These are phyloP conservation scores for Macrosoma leucophasiata DNA, from an alignment of 2,888 invertebrate genomes.

Conservation along the genomic window DNA sequence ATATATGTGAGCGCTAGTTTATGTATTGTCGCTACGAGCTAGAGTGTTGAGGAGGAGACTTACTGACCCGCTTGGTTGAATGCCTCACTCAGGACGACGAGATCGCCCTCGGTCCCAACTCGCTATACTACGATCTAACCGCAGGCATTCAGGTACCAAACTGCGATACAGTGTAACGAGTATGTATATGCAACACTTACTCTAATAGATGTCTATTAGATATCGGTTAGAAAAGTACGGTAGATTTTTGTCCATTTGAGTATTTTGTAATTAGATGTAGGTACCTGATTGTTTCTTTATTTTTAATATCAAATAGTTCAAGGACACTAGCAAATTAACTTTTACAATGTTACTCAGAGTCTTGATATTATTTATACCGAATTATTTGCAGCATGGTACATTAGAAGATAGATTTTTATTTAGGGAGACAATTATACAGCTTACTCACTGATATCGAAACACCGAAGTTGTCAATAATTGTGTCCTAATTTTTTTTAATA, in stretches of 20 bases:
- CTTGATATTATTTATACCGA: too few species aligned
- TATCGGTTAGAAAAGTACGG: conserved; percentile 10
- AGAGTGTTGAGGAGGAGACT: conserved; percentile 63
- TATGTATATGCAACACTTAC: conserved; percentile 16
- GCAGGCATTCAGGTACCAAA: conserved; percentile 74
- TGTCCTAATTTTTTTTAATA: too few species aligned
- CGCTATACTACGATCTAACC: conserved; percentile 74
- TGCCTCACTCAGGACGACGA: conserved; percentile 74
- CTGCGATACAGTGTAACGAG: conserved; percentile 25
- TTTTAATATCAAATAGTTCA: conserved; percentile 22
- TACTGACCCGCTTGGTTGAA: conserved; percentile 72
- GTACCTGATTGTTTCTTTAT: conserved; percentile 61
- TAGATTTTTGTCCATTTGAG: conserved; percentile 7
- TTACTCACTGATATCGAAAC: too few species aligned
- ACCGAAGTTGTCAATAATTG: too few species aligned
- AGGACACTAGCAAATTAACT: conserved; percentile 20
- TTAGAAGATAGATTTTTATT: too few species aligned
- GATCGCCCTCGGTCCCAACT: conserved; percentile 71
- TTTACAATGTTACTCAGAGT: too few species aligned
- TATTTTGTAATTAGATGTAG: conserved; percentile 43
- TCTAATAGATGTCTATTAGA: conserved; percentile 7
- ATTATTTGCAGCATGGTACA: conserved; percentile 29
- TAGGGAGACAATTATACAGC: too few species aligned
- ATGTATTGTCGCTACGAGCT: conserved; percentile 59
- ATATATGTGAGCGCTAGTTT: conserved; percentile 49